A percentile compares a stretch with the other conserved stretches of the same genome.
Evolutionary conservation across 2,888 invertebrate genomes (phyloP).

Genomic region (Callimorpha dominula): DNA sequence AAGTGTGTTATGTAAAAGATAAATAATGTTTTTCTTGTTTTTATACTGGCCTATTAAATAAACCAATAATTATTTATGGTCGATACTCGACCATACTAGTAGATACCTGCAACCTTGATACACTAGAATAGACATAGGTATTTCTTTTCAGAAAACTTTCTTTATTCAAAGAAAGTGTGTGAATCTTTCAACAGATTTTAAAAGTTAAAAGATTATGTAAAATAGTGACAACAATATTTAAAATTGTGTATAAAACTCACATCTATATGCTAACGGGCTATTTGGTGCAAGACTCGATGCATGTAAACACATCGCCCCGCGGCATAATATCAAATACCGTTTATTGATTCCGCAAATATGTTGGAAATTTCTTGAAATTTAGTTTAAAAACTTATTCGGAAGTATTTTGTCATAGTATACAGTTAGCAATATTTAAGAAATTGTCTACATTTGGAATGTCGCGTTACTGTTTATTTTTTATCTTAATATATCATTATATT

Average conservation of each 20-base stretch:
- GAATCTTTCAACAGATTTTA: neutral
- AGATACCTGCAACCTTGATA: no score
- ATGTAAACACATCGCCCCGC: constrained; percentile 20
- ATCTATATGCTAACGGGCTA: constrained; percentile 21
- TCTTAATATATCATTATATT: no score
- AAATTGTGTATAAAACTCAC: constrained; percentile 4
- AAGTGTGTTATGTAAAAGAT: no score
- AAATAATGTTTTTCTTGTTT: no score
- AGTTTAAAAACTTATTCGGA: neutral
- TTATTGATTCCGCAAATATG: constrained; percentile 22
- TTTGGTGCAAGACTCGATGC: constrained; percentile 27
- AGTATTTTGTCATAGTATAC: no score
- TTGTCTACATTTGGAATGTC: no score
- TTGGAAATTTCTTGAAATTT: constrained; percentile 17
- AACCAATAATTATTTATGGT: no score
- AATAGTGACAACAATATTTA: neutral
- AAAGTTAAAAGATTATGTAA: neutral
- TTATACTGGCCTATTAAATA: no score
- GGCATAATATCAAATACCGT: constrained; percentile 19
- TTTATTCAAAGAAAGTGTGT: neutral
- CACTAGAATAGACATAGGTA: no score
- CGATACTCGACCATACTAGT: no score
- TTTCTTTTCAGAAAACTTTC: neutral
- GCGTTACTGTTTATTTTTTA: no score
- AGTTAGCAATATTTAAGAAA: no score